These are phyloP conservation scores for Timandra comae DNA, from an alignment of 2,888 invertebrate species.

Conservation along the genomic window DNA sequence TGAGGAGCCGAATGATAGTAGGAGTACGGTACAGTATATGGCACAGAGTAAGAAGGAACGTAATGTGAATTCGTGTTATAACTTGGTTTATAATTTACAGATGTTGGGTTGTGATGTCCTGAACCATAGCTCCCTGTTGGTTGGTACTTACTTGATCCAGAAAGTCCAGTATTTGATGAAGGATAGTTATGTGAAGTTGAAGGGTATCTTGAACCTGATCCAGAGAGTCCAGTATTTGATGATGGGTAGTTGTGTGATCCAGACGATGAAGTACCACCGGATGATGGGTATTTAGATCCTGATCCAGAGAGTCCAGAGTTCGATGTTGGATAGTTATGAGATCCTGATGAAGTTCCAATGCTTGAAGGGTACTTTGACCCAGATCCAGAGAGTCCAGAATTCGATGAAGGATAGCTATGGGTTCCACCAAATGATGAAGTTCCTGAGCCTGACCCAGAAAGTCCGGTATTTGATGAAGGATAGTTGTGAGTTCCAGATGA, in stretches of 20 bases:
- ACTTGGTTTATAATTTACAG: conserved; percentile 16
- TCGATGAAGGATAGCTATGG: conserved; percentile 22
- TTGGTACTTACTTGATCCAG: conserved; percentile 17
- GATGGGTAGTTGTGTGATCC: conserved; percentile 21
- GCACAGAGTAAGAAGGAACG: conserved; percentile 6
- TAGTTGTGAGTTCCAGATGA: background rate
- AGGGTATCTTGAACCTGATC: conserved; percentile 9
- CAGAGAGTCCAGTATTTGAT: conserved; percentile 22
- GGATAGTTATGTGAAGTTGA: conserved; percentile 17
- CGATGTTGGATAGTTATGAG: conserved; percentile 14
- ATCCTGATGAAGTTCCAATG: too few relatives aligned
- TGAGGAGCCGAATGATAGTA: conserved; percentile 52
- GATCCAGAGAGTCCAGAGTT: conserved; percentile 18
- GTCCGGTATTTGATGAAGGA: conserved; percentile 15
- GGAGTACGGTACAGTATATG: conserved; percentile 11
- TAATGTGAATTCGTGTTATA: conserved; percentile 20
- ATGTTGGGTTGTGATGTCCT: conserved; percentile 10
- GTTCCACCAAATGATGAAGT: background rate
- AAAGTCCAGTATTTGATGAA: conserved; percentile 20
- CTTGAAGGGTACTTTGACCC: too few relatives aligned
- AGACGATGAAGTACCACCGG: background rate
- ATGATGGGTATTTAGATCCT: conserved; percentile 7
- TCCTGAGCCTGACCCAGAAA: conserved; percentile 19
- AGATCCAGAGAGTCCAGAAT: conserved; percentile 20
- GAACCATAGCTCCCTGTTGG: conserved; percentile 20